These are phyloP conservation scores for Pogonomyrmex barbatus DNA, from an alignment of 1,140 invertebrate species.

Conservation along the genomic window DNA sequence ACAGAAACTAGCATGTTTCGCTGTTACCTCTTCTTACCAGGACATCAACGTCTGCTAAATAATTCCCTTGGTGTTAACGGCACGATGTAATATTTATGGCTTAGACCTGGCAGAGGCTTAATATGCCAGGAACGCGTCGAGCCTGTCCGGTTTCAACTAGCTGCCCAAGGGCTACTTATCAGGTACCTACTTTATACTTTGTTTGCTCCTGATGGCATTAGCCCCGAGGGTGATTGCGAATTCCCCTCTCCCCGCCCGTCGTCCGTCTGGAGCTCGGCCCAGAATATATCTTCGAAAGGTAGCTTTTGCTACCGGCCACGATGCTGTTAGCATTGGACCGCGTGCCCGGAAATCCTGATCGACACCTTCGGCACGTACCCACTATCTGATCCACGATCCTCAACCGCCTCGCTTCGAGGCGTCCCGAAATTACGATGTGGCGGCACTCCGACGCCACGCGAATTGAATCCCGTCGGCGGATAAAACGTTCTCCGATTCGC, in stretches of 20 bases:
- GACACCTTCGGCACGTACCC: slow-evolving; percentile 74
- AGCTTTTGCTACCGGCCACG: slow-evolving; percentile 76
- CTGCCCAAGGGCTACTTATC: slow-evolving; percentile 83
- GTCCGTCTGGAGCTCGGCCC: slow-evolving; percentile 69
- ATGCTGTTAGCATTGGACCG: slow-evolving; percentile 81
- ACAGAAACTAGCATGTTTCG: background rate
- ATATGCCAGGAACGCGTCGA: slow-evolving; percentile 78
- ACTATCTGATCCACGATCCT: slow-evolving; percentile 68
- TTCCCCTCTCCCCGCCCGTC: slow-evolving; percentile 54
- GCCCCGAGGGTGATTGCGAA: slow-evolving; percentile 82
- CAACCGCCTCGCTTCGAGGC: slow-evolving; percentile 43
- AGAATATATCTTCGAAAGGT: slow-evolving; percentile 67
- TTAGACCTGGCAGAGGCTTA: slow-evolving; percentile 63
- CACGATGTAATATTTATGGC: slow-evolving; percentile 30
- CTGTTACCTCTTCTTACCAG: background rate
- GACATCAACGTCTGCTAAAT: slow-evolving; percentile 3
- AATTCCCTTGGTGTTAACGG: slow-evolving; percentile 25
- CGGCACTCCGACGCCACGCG: slow-evolving; percentile 47
- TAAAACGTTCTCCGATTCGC: slow-evolving; percentile 47
- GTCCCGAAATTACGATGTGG: slow-evolving; percentile 35
- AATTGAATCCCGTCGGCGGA: slow-evolving; percentile 67
- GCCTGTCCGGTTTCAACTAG: slow-evolving; percentile 79
- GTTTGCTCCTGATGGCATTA: slow-evolving; percentile 85
- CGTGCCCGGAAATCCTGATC: slow-evolving; percentile 83
- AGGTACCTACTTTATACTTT: slow-evolving; percentile 85